Evolutionary conservation across 92 coral and sea anemone genomes (phyloP).

Genomic region (Palythoa heliodiscus): DNA sequence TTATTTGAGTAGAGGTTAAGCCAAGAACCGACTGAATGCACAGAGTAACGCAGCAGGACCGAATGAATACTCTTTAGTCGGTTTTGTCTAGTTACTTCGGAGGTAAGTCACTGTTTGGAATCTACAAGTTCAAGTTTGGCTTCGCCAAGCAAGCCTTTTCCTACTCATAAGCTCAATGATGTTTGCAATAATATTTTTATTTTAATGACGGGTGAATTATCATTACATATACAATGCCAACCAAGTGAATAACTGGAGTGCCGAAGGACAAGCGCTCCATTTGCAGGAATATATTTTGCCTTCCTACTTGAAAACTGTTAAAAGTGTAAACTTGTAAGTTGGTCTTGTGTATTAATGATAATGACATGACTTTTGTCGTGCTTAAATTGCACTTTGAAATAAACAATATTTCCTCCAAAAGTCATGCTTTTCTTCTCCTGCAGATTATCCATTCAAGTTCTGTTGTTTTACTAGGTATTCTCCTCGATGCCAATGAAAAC

Average conservation of each 20-base stretch:
- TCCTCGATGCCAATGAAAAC: constrained; percentile 51
- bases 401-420: neutral
- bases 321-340: neutral
- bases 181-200: neutral
- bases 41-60: constrained; percentile 6
- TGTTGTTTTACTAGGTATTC: constrained; percentile 19
- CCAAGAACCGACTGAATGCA: constrained; percentile 1
- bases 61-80: neutral
- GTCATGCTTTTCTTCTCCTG: neutral
- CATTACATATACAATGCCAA: no score
- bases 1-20: constrained; percentile 6
- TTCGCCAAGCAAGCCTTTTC: neutral
- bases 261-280: no score
- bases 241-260: no score
- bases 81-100: constrained; percentile 1
- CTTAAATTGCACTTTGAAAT: neutral
- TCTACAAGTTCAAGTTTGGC: neutral
- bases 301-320: neutral
- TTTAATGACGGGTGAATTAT: no score
- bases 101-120: neutral
- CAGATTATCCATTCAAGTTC: neutral
- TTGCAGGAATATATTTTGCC: no score
- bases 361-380: neutral
- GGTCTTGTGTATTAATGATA: neutral
- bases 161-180: neutral